Conservation (phyloP, 1,140 invertebrate genomes). For the Diabrotica virgifera region DNA sequence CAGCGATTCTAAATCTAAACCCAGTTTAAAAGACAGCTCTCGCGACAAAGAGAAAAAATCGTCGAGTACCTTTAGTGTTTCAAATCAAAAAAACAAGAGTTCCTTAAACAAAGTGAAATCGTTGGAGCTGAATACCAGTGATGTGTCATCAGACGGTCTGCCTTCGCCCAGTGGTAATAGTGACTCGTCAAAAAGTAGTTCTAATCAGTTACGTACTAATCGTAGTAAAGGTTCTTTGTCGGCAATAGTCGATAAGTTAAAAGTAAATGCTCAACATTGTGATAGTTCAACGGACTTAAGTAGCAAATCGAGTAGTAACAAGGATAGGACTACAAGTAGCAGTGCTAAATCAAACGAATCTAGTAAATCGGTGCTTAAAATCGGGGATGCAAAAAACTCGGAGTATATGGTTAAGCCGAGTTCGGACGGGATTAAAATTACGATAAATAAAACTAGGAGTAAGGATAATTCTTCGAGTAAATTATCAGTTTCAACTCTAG, state of each 20-base stretch:
- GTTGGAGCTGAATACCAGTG: constrained; percentile 55
- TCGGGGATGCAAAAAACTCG: constrained; percentile 65
- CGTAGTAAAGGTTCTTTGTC: constrained; percentile 72
- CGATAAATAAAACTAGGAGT: constrained; percentile 80
- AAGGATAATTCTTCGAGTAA: constrained; percentile 53
- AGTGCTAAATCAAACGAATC: constrained; percentile 19
- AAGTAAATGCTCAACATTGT: constrained; percentile 67
- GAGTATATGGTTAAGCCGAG: constrained; percentile 86
- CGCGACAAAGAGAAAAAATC: constrained; percentile 63
- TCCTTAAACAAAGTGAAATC: constrained; percentile 67
- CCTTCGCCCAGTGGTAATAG: constrained; percentile 55
- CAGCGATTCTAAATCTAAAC: constrained; percentile 46
- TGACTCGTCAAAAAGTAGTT: constrained; percentile 44
- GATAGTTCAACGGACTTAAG: constrained; percentile 48
- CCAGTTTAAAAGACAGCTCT: constrained; percentile 51
- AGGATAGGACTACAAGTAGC: constrained; percentile 22
- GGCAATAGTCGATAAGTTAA: constrained; percentile 86
- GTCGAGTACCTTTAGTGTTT: constrained; percentile 43
- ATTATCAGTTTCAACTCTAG: constrained; percentile 37
- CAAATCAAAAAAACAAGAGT: constrained; percentile 64
- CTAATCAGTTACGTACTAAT: constrained; percentile 41
- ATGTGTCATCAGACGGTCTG: constrained; percentile 43
- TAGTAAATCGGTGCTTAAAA: constrained; percentile 50
- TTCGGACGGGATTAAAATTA: constrained; percentile 83
- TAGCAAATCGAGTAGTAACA: constrained; percentile 41